A percentile compares a stretch with the other conserved stretches of the same genome.
Evolutionary conservation across 1,140 invertebrate species (phyloP).

Genomic region (Berghia stephanieae): DNA sequence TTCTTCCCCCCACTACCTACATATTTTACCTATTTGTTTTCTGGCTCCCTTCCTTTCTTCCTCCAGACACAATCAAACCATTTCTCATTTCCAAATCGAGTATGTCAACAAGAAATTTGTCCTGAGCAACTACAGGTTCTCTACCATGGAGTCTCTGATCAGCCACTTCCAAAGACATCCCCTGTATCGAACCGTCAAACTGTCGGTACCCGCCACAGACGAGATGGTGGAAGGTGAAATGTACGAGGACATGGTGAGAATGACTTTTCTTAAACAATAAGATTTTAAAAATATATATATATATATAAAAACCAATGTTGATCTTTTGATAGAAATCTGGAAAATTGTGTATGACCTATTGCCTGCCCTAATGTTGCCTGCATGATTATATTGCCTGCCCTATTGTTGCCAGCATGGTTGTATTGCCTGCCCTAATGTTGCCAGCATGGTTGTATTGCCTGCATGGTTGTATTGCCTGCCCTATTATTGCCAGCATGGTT

Average conservation of each 20-base stretch:
- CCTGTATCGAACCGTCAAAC: slow-evolving; percentile 29
- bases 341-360: too few species aligned
- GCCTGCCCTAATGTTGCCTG: neutral
- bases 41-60: neutral
- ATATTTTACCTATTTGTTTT: too few species aligned
- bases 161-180: slow-evolving; percentile 78
- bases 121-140: slow-evolving; percentile 88
- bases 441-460: too few species aligned
- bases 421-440: too few species aligned
- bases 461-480: too few species aligned
- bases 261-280: too few species aligned
- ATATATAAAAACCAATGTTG: too few species aligned
- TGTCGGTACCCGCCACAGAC: slow-evolving; percentile 24
- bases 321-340: too few species aligned
- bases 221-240: neutral
- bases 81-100: slow-evolving; percentile 93
- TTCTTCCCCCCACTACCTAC: too few species aligned
- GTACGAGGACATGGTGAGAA: too few species aligned
- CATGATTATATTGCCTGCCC: neutral
- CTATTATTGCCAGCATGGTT: too few species aligned
- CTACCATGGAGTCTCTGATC: slow-evolving; percentile 88
- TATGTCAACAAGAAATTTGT: slow-evolving; percentile 87
- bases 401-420: neutral
- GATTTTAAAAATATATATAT: too few species aligned
- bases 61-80: slow-evolving; percentile 83